Percentiles rank a stretch among this genome's conserved stretches.
These are phyloP conservation scores for Heliconius nattereri DNA, from an alignment of 1,140 invertebrate genomes.

Conservation along the genomic window DNA sequence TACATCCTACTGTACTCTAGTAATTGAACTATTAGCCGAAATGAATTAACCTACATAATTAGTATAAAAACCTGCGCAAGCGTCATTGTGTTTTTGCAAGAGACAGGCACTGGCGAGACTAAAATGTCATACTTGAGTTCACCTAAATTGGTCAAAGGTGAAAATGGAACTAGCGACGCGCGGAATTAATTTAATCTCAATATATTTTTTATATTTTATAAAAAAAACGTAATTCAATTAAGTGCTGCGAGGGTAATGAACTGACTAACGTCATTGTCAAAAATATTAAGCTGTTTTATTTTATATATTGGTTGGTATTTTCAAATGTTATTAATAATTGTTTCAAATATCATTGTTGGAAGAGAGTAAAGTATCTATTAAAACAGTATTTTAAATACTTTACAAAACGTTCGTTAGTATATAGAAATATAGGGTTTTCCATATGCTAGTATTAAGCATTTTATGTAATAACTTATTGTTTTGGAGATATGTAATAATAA, in stretches of 20 bases:
- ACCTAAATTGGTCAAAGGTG: slow-evolving; percentile 44
- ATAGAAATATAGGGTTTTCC: too few species aligned
- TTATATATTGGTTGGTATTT: too few species aligned
- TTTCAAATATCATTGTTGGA: too few species aligned
- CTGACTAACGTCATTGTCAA: neutral
- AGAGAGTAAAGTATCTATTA: too few species aligned
- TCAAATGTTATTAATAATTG: too few species aligned
- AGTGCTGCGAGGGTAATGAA: neutral
- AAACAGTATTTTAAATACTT: too few species aligned
- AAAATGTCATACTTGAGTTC: slow-evolving; percentile 33
- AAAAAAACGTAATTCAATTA: too few species aligned
- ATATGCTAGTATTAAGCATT: too few species aligned
- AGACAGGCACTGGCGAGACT: neutral
- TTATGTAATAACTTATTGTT: too few species aligned
- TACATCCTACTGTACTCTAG: neutral
- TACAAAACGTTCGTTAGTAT: too few species aligned
- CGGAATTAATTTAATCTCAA: slow-evolving; percentile 33
- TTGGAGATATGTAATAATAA: too few species aligned
- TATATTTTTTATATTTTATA: neutral
- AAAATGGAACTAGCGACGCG: slow-evolving; percentile 44
- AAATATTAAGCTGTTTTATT: too few species aligned
- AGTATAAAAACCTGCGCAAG: neutral
- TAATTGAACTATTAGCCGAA: neutral
- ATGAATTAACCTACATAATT: neutral
- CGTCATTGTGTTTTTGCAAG: slow-evolving; percentile 23